These are phyloP conservation scores for Scleropages formosus DNA, from an alignment of 2,797 vertebrate species.

Conservation along the genomic window DNA sequence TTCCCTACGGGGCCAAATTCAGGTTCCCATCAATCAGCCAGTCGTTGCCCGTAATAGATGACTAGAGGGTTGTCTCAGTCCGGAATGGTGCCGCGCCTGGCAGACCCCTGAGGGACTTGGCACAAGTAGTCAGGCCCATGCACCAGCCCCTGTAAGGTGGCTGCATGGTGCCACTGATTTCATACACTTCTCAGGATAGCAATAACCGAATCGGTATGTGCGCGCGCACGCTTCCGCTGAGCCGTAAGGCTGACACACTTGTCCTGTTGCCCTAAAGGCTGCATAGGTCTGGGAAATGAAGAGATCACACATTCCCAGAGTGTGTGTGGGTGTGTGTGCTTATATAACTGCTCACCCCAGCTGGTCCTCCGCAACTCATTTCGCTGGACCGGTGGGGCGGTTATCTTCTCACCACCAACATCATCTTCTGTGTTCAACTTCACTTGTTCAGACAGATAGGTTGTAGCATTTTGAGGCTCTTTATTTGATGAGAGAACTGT, in stretches of 20 bases:
- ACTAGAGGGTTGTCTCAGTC: background rate
- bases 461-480: constrained; percentile 51
- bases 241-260: background rate
- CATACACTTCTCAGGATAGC: constrained; percentile 23
- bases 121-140: background rate
- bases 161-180: constrained; percentile 13
- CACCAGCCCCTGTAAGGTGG: constrained; percentile 14
- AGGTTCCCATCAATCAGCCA: constrained; percentile 14
- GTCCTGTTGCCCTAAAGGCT: background rate
- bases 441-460: background rate
- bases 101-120: background rate
- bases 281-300: constrained; percentile 15
- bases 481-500: constrained; percentile 25
- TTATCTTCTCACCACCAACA: no score
- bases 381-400: no score
- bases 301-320: background rate
- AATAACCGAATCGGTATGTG: constrained; percentile 10
- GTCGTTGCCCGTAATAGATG: background rate
- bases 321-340: constrained; percentile 31
- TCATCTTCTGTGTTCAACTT: no score
- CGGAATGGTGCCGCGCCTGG: background rate
- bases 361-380: no score
- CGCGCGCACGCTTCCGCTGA: background rate
- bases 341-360: no score
- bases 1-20: background rate